Evolutionary conservation across 2,797 vertebrate genomes (phyloP).

Genomic region (Strix occidentalis): DNA sequence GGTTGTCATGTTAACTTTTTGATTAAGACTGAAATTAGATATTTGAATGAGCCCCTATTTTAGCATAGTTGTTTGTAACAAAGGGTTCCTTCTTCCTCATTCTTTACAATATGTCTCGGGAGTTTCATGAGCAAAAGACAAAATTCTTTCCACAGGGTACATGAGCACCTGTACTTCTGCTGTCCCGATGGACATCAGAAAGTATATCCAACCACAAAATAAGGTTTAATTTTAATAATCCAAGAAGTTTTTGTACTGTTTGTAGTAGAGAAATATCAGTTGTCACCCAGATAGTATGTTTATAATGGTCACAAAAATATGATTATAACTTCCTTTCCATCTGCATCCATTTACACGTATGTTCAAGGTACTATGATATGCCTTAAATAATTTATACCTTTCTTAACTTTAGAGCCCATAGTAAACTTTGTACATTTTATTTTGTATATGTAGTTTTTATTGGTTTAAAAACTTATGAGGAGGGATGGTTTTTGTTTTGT

Average conservation of each 20-base stretch:
- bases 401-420: not conserved
- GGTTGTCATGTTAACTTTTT: not conserved
- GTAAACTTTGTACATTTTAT: not conserved
- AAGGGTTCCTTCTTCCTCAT: not conserved
- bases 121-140: not conserved
- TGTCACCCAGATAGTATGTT: not conserved
- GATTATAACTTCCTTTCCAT: not conserved
- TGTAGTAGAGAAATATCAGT: not conserved
- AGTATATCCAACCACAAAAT: not conserved
- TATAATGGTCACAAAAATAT: not conserved
- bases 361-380: not conserved
- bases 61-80: not conserved
- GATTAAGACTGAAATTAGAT: conserved; percentile 33
- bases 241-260: not conserved
- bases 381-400: not conserved
- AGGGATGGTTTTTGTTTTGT: not conserved
- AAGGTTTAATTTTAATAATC: not conserved
- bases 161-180: not conserved
- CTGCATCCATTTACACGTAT: not conserved
- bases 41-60: conserved; percentile 23
- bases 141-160: not conserved
- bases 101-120: conserved; percentile 12
- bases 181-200: not conserved
- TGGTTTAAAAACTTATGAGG: not conserved
- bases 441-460: not conserved